Evolutionary conservation across 2,888 invertebrate genomes (phyloP).

Genomic region (Ditylenchus weischeri): DNA sequence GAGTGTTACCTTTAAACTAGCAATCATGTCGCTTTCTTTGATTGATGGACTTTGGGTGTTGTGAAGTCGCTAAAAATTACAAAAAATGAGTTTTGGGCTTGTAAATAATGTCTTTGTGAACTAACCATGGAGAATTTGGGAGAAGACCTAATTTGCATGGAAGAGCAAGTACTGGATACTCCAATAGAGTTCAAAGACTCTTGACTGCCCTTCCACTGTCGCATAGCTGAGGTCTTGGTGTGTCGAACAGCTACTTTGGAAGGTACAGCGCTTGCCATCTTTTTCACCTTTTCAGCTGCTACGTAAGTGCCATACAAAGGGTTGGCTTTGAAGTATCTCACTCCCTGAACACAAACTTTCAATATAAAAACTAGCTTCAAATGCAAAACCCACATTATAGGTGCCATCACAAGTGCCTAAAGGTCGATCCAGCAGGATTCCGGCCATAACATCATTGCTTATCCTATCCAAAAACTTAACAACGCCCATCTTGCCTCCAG

Average conservation of each 20-base stretch:
- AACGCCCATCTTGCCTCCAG: slow-evolving; percentile 59
- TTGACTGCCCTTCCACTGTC: slow-evolving; percentile 27
- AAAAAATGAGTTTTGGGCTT: too few relatives aligned
- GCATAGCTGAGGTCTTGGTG: slow-evolving; percentile 43
- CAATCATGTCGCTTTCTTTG: slow-evolving; percentile 22
- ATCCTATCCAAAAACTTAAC: slow-evolving; percentile 62
- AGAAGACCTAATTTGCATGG: slow-evolving; percentile 71
- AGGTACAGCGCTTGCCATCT: slow-evolving; percentile 50
- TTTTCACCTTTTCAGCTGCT: slow-evolving; percentile 67
- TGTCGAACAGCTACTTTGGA: slow-evolving; percentile 33
- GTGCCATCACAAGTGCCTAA: slow-evolving; percentile 93
- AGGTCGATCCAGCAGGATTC: slow-evolving; percentile 87
- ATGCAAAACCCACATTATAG: slow-evolving; percentile 71
- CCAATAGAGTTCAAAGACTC: slow-evolving; percentile 60
- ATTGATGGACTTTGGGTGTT: neutral
- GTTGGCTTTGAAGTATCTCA: slow-evolving; percentile 82
- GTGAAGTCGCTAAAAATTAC: neutral
- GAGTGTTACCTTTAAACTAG: slow-evolving; percentile 19
- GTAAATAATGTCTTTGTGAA: neutral
- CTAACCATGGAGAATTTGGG: slow-evolving; percentile 37
- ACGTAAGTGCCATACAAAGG: slow-evolving; percentile 93
- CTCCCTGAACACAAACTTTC: slow-evolving; percentile 30
- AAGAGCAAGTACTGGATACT: slow-evolving; percentile 67
- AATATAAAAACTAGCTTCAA: neutral
- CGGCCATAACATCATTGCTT: slow-evolving; percentile 85